Conservation (phyloP, 2,797 vertebrate species). For the Enteromius paludinosus region DNA sequence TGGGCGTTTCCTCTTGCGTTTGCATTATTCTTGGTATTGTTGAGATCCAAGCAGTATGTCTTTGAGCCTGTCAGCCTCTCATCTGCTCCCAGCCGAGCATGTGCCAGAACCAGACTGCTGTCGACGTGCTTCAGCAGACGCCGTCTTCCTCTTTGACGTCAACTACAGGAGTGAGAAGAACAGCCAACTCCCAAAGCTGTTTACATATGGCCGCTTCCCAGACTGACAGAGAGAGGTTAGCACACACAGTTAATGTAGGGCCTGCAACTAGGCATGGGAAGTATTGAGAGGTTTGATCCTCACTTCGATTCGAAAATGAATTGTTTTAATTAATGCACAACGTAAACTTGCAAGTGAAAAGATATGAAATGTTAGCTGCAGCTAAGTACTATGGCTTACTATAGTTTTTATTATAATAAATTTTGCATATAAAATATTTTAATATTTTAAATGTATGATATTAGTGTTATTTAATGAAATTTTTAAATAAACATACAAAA, state of each 20-base stretch:
- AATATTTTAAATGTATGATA: not conserved
- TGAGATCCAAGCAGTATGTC: constrained; percentile 45
- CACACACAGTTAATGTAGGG: not conserved
- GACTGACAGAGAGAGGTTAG: constrained; percentile 24
- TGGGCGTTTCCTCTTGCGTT: constrained; percentile 20
- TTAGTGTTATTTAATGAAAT: no score
- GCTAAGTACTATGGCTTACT: no score
- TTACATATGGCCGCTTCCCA: constrained; percentile 43
- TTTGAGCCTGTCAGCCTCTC: constrained; percentile 50
- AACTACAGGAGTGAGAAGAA: constrained; percentile 51
- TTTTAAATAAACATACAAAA: no score
- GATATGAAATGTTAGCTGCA: not conserved
- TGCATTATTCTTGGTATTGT: constrained; percentile 39
- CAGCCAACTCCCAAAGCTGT: constrained; percentile 45
- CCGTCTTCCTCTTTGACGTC: constrained; percentile 53
- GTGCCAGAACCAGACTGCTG: constrained; percentile 42
- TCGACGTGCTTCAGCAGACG: constrained; percentile 52
- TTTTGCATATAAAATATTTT: not conserved
- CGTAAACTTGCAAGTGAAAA: not conserved
- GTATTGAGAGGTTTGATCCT: constrained; percentile 1
- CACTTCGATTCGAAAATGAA: not conserved
- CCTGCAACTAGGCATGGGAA: not conserved
- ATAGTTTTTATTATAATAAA: not conserved
- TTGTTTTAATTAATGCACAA: not conserved
- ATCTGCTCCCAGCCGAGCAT: constrained; percentile 52